Percentiles rank a stretch among this genome's conserved stretches.
These are phyloP conservation scores for Pseudotriccus pelzelni DNA, from an alignment of 2,797 vertebrate genomes.

Conservation along the genomic window DNA sequence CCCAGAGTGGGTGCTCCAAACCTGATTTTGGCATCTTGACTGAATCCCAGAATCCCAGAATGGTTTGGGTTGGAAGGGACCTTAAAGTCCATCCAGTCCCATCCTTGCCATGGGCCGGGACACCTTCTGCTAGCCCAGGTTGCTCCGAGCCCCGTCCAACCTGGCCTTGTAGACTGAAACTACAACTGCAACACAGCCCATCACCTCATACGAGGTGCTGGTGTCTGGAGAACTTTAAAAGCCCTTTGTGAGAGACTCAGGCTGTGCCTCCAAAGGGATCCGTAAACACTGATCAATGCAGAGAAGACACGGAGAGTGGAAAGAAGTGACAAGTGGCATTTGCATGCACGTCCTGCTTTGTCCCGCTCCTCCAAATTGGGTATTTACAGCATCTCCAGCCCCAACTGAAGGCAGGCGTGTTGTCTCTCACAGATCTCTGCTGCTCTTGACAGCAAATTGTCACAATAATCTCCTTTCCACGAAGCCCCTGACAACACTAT, in stretches of 20 bases:
- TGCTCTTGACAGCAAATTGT: constrained; percentile 22
- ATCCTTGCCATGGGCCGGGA: neutral
- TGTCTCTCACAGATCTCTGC: neutral
- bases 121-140: accelerated
- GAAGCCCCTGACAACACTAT: neutral
- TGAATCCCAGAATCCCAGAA: neutral
- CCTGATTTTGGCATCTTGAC: accelerated
- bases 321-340: neutral
- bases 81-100: neutral
- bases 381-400: neutral
- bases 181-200: neutral
- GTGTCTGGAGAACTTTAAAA: neutral
- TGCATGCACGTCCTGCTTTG: neutral
- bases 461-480: neutral
- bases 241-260: accelerated
- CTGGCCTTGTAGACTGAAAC: neutral
- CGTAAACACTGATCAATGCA: neutral
- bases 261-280: neutral
- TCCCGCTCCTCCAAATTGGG: neutral
- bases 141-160: neutral
- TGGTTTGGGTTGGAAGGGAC: neutral
- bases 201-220: neutral
- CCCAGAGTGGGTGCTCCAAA: neutral
- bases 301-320: neutral
- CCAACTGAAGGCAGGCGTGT: neutral